These are phyloP conservation scores for Xanthia icteritia DNA, from an alignment of 2,888 invertebrate species.

Conservation along the genomic window DNA sequence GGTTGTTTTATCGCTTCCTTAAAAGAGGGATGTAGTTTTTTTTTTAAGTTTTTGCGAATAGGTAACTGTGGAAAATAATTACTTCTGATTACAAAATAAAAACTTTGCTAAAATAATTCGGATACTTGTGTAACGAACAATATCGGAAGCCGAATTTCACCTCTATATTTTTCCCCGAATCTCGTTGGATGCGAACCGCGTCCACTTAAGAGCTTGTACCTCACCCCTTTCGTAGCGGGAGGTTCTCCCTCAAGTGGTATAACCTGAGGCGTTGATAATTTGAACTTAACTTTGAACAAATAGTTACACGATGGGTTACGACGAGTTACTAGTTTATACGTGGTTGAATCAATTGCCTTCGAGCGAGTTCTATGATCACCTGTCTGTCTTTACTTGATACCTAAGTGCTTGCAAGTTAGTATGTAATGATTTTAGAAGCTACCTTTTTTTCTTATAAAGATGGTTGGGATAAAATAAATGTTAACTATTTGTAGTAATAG, in stretches of 20 bases:
- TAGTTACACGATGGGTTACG: slow-evolving; percentile 50
- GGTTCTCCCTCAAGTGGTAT: slow-evolving; percentile 35
- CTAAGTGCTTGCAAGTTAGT: slow-evolving; percentile 2
- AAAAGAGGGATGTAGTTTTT: slow-evolving; percentile 1
- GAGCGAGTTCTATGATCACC: slow-evolving; percentile 39
- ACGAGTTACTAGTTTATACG: slow-evolving; percentile 33
- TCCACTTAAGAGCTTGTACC: slow-evolving; percentile 33
- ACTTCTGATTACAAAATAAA: not conserved
- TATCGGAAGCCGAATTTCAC: not conserved
- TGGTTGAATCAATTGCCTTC: slow-evolving; percentile 40
- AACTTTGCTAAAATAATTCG: not conserved
- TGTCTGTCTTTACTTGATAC: slow-evolving; percentile 16
- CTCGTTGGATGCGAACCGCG: slow-evolving; percentile 11
- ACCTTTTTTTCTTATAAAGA: not conserved
- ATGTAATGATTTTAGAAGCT: slow-evolving; percentile 4
- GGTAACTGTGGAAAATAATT: not conserved
- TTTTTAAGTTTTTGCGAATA: not conserved
- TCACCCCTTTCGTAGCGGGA: slow-evolving; percentile 27
- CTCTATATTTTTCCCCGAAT: slow-evolving; percentile 17
- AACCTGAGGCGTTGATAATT: slow-evolving; percentile 50
- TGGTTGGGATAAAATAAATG: not conserved
- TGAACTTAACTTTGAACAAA: slow-evolving; percentile 57
- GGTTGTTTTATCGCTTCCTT: slow-evolving; percentile 19
- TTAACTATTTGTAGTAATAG: not conserved
- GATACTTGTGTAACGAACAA: not conserved